Evolutionary conservation across 2,888 invertebrate species (phyloP).

Genomic region (Gibbula magus): DNA sequence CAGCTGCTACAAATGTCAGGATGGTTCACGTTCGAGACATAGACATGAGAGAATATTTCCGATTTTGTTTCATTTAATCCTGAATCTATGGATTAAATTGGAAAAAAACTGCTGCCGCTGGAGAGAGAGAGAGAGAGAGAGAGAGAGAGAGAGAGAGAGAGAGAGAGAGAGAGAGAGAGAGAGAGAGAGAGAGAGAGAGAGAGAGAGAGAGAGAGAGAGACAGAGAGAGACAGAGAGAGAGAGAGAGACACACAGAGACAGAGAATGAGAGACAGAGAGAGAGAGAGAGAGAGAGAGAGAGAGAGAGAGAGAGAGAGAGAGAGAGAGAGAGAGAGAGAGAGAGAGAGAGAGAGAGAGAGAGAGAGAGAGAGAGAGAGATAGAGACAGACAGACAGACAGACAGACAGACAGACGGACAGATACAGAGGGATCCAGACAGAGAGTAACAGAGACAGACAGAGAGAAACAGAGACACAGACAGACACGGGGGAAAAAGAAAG

Average conservation of each 20-base stretch:
- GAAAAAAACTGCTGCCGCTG: no score
- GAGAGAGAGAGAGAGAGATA: neutral
- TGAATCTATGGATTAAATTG: no score
- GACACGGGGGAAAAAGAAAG: no score
- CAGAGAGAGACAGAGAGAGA: neutral
- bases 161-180: neutral
- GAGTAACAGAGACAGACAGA: no score
- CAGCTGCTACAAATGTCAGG: no score
- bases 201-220: neutral
- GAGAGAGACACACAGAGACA: neutral
- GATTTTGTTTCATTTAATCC: no score
- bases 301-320: slow-evolving; percentile 13
- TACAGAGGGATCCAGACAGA: no score
- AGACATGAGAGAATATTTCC: no score
- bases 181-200: neutral
- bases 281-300: slow-evolving; percentile 1
- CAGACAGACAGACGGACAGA: no score
- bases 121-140: neutral
- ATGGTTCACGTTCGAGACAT: no score
- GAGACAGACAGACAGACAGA: no score
- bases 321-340: neutral
- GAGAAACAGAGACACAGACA: no score
- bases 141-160: neutral
- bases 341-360: neutral
- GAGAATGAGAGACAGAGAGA: neutral